Evolutionary conservation across 2,797 vertebrate species (phyloP).

Genomic region (Lerista edwardsae): DNA sequence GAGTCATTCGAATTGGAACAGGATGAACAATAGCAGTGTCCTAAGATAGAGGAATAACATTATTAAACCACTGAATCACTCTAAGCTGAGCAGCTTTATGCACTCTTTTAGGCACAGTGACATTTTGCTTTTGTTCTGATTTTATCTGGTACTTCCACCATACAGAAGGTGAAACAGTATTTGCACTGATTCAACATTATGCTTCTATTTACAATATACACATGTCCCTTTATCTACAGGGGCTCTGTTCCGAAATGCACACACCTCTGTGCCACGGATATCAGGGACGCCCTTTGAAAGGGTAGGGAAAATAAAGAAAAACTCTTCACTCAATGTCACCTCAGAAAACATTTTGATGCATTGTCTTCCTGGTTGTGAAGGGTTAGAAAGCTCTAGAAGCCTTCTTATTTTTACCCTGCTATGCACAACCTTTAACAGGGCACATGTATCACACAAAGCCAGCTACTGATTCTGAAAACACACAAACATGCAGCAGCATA

Average conservation of each 20-base stretch:
- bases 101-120: not conserved
- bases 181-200: not conserved
- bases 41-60: slow-evolving; percentile 73
- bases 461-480: not conserved
- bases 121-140: not conserved
- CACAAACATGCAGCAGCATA: not conserved
- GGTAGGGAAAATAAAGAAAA: no score
- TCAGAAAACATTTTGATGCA: no score
- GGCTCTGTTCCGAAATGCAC: no score
- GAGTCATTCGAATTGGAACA: slow-evolving; percentile 98
- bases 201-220: not conserved
- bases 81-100: not conserved
- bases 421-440: not conserved
- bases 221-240: no score
- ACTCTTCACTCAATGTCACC: no score
- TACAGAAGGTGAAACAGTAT: not conserved
- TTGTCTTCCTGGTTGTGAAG: no score
- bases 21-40: slow-evolving; percentile 98
- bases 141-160: not conserved
- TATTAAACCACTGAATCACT: slow-evolving; percentile 9
- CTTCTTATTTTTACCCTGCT: not conserved
- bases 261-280: no score
- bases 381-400: no score
- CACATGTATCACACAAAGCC: not conserved
- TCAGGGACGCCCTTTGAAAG: no score